Base-by-base conservation (phyloP, 2,888 invertebrate species). In the Cephus rjabovi region DNA sequence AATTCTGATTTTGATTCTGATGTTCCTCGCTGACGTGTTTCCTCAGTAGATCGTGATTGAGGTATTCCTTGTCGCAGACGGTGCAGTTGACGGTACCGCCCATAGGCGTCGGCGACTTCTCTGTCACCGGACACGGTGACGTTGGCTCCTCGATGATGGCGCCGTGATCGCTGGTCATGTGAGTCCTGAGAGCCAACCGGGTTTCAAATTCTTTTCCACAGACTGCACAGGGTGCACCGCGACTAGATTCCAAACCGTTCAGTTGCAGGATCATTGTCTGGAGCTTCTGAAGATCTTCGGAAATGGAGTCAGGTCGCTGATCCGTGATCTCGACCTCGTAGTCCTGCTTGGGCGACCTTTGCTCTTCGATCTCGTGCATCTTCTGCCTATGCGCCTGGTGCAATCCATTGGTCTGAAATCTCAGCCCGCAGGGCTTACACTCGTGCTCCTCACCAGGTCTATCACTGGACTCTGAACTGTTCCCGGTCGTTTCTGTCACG, bases 191-290 rank as follows among this genome's bases (percentile, higher is more conserved):
- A 79, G 95, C 95, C 86, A 95, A 95, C 83, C 95, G 94, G 87
- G 95, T 95, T 82, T 96, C 95, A 87, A 95, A 94, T 82, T 96
- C 96, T 81, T 94, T 94, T 68, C 94, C 94, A 86, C 97, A 97
- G 30, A 95, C 92, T 78, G 93, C 94, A 88, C 97, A 97, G 34
- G 92, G 92, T 34, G 93, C 89, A 9, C 92, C 92, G 81, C 93
- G 93, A 80, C 93, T 93, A 0, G 94, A 94, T 84, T 96, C 96
- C 74, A 97, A 92, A 84, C 96, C 97, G 91, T 97, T 98, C 87
- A 97, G 92, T 92, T 96, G 98, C 86, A 96, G 94, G 87, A 97
- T 96, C 97, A 97, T 98, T 33, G 96, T 96, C 91, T 98, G 97
- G 78, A 98, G 92, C 90, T 97, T 97, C 83, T 97, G 96, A 23